Evolutionary conservation across 2,888 invertebrate species (phyloP).

Genomic region (Oscheius sp.): DNA sequence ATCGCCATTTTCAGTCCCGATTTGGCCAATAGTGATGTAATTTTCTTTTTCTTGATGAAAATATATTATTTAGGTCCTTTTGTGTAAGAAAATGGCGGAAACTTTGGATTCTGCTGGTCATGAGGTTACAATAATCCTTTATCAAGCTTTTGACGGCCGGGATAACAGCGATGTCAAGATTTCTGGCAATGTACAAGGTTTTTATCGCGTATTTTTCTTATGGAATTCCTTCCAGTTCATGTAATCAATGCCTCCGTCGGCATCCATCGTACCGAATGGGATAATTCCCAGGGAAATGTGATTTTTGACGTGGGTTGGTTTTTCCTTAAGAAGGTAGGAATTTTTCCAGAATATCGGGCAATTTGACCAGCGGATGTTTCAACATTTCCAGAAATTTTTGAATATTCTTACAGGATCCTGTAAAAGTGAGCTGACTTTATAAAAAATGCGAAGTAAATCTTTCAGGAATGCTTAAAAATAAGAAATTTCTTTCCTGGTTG

Average conservation of each 20-base stretch:
- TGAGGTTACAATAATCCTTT: conserved; percentile 46
- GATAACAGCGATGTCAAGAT: conserved; percentile 37
- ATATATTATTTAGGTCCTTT: conserved; percentile 38
- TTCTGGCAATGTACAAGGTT: conserved; percentile 27
- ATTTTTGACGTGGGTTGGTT: conserved; percentile 20
- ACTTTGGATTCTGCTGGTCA: conserved; percentile 45
- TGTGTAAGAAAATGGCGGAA: conserved; percentile 43
- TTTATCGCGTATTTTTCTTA: not conserved
- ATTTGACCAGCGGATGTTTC: not conserved
- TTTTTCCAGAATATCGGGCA: conserved; percentile 11
- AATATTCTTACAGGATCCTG: conserved; percentile 15
- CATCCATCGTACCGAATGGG: not conserved
- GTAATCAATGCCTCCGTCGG: conserved; percentile 30
- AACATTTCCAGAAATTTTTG: conserved; percentile 17
- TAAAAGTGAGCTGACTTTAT: not conserved
- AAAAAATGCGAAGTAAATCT: not conserved
- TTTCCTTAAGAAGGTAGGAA: not conserved
- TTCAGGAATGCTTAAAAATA: conserved; percentile 32
- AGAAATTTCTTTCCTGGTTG: conserved; percentile 41
- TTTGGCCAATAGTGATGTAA: conserved; percentile 34
- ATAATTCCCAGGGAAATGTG: not conserved
- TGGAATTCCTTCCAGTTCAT: conserved; percentile 6
- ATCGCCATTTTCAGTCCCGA: conserved; percentile 28
- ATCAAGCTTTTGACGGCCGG: conserved; percentile 34
- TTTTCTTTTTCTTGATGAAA: not conserved